These are phyloP conservation scores for Neomorphus geoffroyi DNA, from an alignment of 2,797 vertebrate species.

Conservation along the genomic window DNA sequence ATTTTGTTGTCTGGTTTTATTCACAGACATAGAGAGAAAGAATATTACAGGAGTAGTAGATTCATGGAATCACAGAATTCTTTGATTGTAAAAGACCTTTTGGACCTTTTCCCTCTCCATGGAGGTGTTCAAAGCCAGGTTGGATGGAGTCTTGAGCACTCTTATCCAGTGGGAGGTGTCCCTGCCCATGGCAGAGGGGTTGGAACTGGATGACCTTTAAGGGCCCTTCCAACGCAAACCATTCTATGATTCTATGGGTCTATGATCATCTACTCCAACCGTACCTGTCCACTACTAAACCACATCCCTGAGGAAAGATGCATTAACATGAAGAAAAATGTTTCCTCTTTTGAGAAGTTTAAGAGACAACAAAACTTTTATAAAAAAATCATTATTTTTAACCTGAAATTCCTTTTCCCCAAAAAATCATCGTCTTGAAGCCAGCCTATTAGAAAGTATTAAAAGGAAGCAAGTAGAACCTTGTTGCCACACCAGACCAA, in stretches of 20 bases:
- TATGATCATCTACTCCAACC: no score
- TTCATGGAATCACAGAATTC: neutral
- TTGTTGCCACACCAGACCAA: neutral
- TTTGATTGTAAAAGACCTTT: no score
- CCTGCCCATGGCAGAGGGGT: no score
- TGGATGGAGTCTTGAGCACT: no score
- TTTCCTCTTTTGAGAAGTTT: neutral
- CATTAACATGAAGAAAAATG: neutral
- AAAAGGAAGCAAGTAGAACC: neutral
- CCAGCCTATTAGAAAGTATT: neutral
- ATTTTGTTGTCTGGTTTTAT: neutral
- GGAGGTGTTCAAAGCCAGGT: no score
- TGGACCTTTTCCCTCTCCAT: no score
- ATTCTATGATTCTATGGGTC: no score
- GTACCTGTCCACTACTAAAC: no score
- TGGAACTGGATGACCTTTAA: no score
- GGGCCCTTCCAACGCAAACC: no score
- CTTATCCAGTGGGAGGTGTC: no score
- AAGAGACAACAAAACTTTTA: neutral
- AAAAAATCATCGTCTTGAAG: neutral
- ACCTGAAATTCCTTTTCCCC: neutral
- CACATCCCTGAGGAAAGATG: neutral
- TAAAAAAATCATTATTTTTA: neutral
- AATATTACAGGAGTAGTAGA: neutral
- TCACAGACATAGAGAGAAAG: neutral